Conservation (phyloP, 2,113 vertebrate genomes). For the Butorides virescens region DNA sequence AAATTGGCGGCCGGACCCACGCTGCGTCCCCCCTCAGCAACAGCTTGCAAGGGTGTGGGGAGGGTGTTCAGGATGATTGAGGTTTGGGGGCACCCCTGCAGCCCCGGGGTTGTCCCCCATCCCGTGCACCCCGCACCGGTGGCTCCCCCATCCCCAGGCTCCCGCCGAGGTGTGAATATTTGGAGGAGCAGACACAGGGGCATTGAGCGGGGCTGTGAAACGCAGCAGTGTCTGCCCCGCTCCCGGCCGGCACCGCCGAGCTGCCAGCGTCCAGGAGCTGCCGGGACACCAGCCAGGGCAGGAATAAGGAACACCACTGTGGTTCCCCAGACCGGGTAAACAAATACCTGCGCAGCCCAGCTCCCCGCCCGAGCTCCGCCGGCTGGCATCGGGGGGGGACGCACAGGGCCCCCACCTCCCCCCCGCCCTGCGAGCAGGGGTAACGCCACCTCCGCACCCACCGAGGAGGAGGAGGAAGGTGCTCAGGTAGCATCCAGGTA, state of each 20-base stretch:
- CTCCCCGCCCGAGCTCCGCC: background rate
- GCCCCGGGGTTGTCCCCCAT: fast-evolving
- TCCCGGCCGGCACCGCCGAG: background rate
- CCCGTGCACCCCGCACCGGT: fast-evolving
- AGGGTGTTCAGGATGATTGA: fast-evolving
- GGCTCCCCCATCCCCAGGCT: background rate
- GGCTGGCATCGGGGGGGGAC: background rate
- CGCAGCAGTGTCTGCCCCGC: background rate
- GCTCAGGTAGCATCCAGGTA: fast-evolving
- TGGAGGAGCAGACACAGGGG: conserved; percentile 11
- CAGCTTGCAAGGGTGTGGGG: too few relatives aligned
- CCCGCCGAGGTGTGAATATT: background rate
- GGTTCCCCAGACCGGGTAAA: conserved; percentile 39
- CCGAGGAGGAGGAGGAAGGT: fast-evolving
- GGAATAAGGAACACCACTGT: conserved; percentile 60
- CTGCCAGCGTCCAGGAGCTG: conserved; percentile 33
- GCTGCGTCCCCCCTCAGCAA: fast-evolving
- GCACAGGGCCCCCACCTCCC: background rate
- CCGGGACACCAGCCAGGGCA: conserved; percentile 40
- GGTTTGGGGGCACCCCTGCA: background rate
- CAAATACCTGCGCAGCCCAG: background rate
- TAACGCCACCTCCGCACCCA: background rate
- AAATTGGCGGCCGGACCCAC: fast-evolving
- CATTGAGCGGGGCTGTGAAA: conserved; percentile 35
- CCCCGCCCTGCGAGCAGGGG: fast-evolving